Conservation (phyloP, 2,888 invertebrate genomes). For the Drosophila setosimentum region DNA sequence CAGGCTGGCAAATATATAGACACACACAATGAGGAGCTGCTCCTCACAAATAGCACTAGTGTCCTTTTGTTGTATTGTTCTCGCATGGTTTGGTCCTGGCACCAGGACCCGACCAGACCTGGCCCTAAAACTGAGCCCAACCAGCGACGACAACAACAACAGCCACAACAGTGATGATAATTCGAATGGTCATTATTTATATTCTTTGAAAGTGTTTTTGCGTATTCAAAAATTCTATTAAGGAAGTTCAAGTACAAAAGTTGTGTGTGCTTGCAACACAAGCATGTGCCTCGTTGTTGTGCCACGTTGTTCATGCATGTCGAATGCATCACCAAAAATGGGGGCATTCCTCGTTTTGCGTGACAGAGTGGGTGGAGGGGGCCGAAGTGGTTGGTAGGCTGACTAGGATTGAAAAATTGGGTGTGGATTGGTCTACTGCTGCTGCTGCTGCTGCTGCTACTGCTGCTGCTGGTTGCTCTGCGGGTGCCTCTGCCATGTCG, state of each 20-base stretch:
- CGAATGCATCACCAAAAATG: constrained; percentile 68
- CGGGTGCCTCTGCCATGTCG: constrained; percentile 56
- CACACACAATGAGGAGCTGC: constrained; percentile 6
- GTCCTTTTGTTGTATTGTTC: constrained; percentile 71
- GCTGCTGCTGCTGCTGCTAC: too few species aligned
- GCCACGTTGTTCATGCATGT: constrained; percentile 72
- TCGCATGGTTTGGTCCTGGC: constrained; percentile 45
- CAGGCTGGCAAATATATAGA: background rate
- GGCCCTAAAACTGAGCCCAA: constrained; percentile 2
- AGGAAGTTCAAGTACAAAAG: constrained; percentile 80
- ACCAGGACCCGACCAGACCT: background rate
- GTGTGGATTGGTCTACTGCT: constrained; percentile 27
- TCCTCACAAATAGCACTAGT: background rate
- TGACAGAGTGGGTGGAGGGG: constrained; percentile 7
- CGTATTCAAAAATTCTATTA: constrained; percentile 85
- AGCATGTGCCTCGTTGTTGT: constrained; percentile 31
- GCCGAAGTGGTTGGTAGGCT: background rate
- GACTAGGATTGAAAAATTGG: constrained; percentile 44
- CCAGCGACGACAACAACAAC: constrained; percentile 23
- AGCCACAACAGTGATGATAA: constrained; percentile 70
- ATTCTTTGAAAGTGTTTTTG: constrained; percentile 84
- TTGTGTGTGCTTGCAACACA: constrained; percentile 43
- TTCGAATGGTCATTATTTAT: constrained; percentile 85
- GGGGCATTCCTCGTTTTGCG: constrained; percentile 1
- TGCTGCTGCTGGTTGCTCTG: constrained; percentile 30